phyloP scores from a whole-genome alignment of 1,140 invertebrate genomes.

The Diorhabda carinulata region DNA sequence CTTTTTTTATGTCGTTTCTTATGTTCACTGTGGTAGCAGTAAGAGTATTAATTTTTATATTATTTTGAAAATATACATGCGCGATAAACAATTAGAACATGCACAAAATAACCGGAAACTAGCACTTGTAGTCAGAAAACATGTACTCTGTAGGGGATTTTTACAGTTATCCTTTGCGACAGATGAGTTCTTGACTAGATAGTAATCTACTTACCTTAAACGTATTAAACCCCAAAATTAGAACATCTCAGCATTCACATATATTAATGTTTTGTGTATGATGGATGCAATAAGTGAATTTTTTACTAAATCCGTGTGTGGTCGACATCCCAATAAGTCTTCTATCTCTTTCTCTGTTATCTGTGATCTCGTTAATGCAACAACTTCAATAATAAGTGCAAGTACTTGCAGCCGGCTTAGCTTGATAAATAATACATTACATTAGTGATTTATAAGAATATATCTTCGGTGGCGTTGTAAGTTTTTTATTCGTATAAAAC shows the following conservation, averaged over 20 bases:
- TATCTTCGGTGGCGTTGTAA: constrained; percentile 4
- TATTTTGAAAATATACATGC: too few species aligned
- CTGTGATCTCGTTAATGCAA: constrained; percentile 18
- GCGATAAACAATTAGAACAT: too few species aligned
- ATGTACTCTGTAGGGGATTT: too few species aligned
- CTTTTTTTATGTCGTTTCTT: too few species aligned
- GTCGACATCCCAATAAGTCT: constrained; percentile 16
- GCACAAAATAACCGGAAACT: too few species aligned
- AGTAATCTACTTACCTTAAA: not conserved
- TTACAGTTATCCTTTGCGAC: too few species aligned
- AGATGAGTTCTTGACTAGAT: too few species aligned
- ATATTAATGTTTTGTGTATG: constrained; percentile 4
- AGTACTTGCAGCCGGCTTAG: constrained; percentile 10
- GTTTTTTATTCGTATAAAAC: not conserved
- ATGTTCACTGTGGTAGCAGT: too few species aligned
- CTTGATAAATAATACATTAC: constrained; percentile 20
- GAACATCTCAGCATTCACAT: not conserved
- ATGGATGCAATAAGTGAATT: constrained; percentile 8
- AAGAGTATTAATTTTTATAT: too few species aligned
- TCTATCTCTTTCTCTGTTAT: constrained; percentile 1
- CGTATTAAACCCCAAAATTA: not conserved
- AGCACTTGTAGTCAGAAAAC: too few species aligned
- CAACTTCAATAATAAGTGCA: constrained; percentile 15
- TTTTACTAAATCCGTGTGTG: constrained; percentile 5
- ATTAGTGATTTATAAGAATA: constrained; percentile 20